Percentiles rank a stretch among this genome's conserved stretches.
Evolutionary conservation across 1,140 invertebrate species (phyloP).

Genomic region (Orius insidiosus): DNA sequence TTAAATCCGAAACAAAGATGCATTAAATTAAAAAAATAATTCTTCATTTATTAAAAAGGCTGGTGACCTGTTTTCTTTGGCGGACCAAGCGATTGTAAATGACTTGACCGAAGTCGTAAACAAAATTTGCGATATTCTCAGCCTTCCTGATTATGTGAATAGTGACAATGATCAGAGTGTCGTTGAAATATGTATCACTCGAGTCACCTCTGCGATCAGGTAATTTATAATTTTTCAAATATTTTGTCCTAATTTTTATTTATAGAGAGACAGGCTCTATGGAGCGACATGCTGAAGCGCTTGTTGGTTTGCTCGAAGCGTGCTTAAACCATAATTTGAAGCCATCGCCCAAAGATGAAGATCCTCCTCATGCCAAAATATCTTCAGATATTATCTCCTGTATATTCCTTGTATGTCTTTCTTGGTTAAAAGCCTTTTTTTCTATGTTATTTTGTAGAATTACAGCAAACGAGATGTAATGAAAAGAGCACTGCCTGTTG

Average conservation of each 20-base stretch:
- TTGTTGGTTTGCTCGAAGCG: slow-evolving; percentile 68
- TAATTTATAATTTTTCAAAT: slow-evolving; percentile 21
- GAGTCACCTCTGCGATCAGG: slow-evolving; percentile 70
- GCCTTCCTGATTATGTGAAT: slow-evolving; percentile 56
- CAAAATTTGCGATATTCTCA: slow-evolving; percentile 59
- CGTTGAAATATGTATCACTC: slow-evolving; percentile 80
- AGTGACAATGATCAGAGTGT: slow-evolving; percentile 86
- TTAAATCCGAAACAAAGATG: no score
- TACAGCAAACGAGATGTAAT: slow-evolving; percentile 77
- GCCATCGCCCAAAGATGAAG: slow-evolving; percentile 57
- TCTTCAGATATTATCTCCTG: slow-evolving; percentile 84
- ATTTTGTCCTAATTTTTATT: slow-evolving; percentile 15
- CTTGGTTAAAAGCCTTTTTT: slow-evolving; percentile 1
- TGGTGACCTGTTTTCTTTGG: slow-evolving; percentile 76
- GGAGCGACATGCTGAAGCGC: slow-evolving; percentile 61
- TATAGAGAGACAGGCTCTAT: slow-evolving; percentile 69
- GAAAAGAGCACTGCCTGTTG: slow-evolving; percentile 72
- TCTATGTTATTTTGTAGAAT: slow-evolving; percentile 38
- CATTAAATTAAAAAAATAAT: no score
- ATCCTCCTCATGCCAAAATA: slow-evolving; percentile 89
- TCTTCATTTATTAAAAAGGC: slow-evolving; percentile 33
- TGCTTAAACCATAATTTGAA: slow-evolving; percentile 77
- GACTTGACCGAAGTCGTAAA: slow-evolving; percentile 69
- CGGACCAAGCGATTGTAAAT: slow-evolving; percentile 67
- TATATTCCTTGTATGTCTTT: slow-evolving; percentile 64